Evolutionary conservation across 2,113 vertebrate species (phyloP).

Genomic region (Ibidorhyncha struthersii): DNA sequence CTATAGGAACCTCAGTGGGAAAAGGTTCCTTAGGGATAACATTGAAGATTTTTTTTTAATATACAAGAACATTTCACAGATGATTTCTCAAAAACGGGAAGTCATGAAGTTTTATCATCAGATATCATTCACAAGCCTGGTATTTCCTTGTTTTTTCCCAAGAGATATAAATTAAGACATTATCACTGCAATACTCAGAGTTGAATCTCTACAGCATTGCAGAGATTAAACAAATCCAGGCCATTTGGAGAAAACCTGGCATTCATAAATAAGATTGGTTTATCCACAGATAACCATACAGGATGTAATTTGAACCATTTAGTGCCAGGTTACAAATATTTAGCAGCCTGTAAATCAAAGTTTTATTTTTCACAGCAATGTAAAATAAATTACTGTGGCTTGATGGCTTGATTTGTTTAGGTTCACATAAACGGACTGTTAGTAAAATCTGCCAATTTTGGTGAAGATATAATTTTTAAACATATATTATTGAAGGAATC

Average conservation of each 20-base stretch:
- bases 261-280: constrained; percentile 6
- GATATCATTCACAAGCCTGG: background rate
- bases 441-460: background rate
- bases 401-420: background rate
- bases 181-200: background rate
- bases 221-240: constrained; percentile 43
- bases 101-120: background rate
- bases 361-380: background rate
- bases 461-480: background rate
- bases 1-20: background rate
- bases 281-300: background rate
- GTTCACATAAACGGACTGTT: background rate
- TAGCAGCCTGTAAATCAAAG: background rate
- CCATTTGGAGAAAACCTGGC: background rate
- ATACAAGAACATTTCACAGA: constrained; percentile 8
- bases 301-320: background rate
- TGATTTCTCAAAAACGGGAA: background rate
- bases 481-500: background rate
- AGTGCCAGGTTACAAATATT: constrained; percentile 3
- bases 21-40: background rate
- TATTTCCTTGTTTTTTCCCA: background rate
- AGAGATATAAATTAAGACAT: constrained; percentile 36
- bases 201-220: background rate
- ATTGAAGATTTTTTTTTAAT: background rate
- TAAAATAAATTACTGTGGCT: background rate